Evolutionary conservation across 37 sponge, comb jelly and placozoan species (phyloP).

Genomic region (Geodia barretti): DNA sequence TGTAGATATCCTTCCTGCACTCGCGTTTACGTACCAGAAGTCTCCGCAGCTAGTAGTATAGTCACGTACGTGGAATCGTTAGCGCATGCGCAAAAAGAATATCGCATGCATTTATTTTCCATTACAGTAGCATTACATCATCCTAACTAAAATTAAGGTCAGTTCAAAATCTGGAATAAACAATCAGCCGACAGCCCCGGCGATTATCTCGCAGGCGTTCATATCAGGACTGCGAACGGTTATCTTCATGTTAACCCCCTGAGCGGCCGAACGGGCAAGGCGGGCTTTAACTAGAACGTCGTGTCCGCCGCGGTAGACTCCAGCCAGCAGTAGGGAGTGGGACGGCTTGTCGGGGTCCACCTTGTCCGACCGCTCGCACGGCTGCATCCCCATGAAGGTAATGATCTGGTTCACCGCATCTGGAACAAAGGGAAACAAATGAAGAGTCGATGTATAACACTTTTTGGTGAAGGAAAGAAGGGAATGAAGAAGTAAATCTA

Average conservation of each 20-base stretch:
- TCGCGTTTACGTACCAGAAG: no score
- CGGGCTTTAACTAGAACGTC: conserved; percentile 85
- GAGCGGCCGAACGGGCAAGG: conserved; percentile 63
- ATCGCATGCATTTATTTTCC: no score
- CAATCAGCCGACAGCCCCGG: conserved; percentile 73
- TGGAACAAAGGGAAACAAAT: no score
- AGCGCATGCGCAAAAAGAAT: no score
- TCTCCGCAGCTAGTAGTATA: no score
- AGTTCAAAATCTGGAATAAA: no score
- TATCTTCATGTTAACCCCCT: conserved; percentile 87
- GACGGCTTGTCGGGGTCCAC: conserved; percentile 76
- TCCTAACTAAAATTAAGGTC: no score
- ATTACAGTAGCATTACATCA: no score
- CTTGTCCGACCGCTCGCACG: conserved; percentile 94
- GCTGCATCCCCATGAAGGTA: conserved; percentile 95
- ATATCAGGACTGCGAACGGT: conserved; percentile 79
- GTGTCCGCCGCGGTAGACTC: conserved; percentile 86
- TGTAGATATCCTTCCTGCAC: not conserved
- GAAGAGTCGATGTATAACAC: not conserved
- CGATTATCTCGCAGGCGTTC: conserved; percentile 74
- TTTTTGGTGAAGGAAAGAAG: not conserved
- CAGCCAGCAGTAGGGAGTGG: conserved; percentile 93
- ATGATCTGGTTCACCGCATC: conserved; percentile 95
- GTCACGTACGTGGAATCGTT: no score
- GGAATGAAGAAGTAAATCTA: no score